Conservation (phyloP, 1,140 invertebrate species). For the Vanessa tameamea region DNA sequence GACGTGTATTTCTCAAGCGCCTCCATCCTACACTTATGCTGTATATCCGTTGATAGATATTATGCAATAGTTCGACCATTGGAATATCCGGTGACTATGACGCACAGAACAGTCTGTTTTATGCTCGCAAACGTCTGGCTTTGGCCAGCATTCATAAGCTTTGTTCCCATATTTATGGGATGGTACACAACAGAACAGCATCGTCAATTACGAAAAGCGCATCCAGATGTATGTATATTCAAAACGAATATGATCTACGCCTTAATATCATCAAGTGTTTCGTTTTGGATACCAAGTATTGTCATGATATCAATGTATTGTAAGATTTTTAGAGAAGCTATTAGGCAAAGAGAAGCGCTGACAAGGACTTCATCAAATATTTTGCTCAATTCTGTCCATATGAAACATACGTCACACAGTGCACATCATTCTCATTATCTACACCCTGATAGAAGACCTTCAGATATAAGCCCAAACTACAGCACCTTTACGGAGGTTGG, state of each 20-base stretch:
- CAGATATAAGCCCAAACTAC: constrained; percentile 81
- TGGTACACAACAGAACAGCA: constrained; percentile 94
- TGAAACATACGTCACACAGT: constrained; percentile 86
- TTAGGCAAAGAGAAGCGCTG: constrained; percentile 92
- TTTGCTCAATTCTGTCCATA: constrained; percentile 89
- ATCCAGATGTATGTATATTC: constrained; percentile 92
- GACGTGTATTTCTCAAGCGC: constrained; percentile 98
- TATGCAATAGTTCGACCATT: constrained; percentile 94
- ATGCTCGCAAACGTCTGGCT: constrained; percentile 95
- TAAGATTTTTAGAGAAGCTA: constrained; percentile 94
- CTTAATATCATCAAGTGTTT: constrained; percentile 93
- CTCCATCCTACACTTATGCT: constrained; percentile 96
- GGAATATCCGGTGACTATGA: constrained; percentile 94
- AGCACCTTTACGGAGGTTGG: constrained; percentile 86
- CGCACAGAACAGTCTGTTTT: constrained; percentile 88
- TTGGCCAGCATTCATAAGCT: constrained; percentile 94
- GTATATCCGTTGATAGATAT: constrained; percentile 96
- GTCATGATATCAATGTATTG: constrained; percentile 97
- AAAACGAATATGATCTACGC: constrained; percentile 94
- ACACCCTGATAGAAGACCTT: constrained; percentile 83
- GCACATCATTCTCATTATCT: constrained; percentile 85
- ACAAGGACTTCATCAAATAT: constrained; percentile 91
- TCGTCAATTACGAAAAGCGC: constrained; percentile 82
- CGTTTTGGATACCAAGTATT: constrained; percentile 96
- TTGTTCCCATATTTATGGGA: constrained; percentile 96